phyloP scores from a whole-genome alignment of 2,888 invertebrate genomes.

The Rugalucina vietnamica region DNA sequence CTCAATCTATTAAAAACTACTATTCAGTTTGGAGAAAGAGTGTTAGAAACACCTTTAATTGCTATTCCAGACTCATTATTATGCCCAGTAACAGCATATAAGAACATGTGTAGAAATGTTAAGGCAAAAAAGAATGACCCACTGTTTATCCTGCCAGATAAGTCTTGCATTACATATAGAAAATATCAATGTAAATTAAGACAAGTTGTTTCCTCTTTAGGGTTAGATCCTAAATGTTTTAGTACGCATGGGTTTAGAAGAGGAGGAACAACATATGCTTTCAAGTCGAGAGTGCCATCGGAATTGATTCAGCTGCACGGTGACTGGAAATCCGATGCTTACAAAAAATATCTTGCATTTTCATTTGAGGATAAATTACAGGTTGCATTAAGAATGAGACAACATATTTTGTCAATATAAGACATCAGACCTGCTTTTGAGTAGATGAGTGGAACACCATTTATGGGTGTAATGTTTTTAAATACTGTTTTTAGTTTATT shows the following conservation, averaged over 20 bases:
- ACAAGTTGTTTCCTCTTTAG: background rate
- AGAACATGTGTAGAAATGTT: background rate
- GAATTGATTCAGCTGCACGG: background rate
- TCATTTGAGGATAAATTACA: background rate
- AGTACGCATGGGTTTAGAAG: background rate
- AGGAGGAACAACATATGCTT: background rate
- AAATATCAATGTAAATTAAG: background rate
- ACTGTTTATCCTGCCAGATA: background rate
- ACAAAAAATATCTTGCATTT: background rate
- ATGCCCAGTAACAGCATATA: conserved; percentile 11
- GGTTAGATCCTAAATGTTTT: background rate
- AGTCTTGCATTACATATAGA: background rate
- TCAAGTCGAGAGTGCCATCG: background rate
- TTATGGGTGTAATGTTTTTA: too few relatives aligned
- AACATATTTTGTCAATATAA: background rate
- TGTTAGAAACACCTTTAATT: background rate
- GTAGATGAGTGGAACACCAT: too few relatives aligned
- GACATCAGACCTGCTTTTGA: too few relatives aligned
- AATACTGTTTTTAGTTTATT: background rate
- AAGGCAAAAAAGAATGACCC: background rate
- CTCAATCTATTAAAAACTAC: too few relatives aligned
- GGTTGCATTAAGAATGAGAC: background rate
- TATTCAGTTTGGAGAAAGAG: conserved; percentile 2
- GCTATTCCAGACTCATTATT: background rate
- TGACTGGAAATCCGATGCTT: background rate